A percentile compares a stretch with the other conserved stretches of the same genome.
These are phyloP conservation scores for Microctenopoma lineatum DNA, from an alignment of 2,797 vertebrate genomes.

Conservation along the genomic window DNA sequence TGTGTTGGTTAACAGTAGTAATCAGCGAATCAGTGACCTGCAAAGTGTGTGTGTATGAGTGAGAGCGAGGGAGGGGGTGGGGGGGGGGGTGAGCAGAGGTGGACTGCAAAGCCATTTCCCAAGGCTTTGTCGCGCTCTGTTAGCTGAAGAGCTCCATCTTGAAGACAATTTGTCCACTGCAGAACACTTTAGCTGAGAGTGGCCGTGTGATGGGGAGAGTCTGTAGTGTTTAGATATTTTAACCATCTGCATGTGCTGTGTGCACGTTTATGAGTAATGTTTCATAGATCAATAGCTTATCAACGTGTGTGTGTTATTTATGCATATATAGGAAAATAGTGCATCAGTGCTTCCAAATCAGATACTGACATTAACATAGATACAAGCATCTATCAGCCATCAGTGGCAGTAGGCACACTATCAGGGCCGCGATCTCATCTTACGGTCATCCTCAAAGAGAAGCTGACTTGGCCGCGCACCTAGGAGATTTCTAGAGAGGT, in stretches of 20 bases:
- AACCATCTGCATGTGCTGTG: background rate
- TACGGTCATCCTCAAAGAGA: slow-evolving; percentile 37
- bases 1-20: slow-evolving; percentile 46
- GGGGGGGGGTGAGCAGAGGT: slow-evolving; percentile 64
- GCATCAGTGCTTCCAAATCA: slow-evolving; percentile 21
- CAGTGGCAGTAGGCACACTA: slow-evolving; percentile 56
- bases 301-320: background rate
- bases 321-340: background rate
- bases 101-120: slow-evolving; percentile 77
- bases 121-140: slow-evolving; percentile 75
- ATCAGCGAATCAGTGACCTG: slow-evolving; percentile 28
- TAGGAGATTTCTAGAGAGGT: slow-evolving; percentile 44
- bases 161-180: slow-evolving; percentile 71
- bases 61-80: slow-evolving; percentile 11
- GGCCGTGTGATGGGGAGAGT: slow-evolving; percentile 40
- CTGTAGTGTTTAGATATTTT: slow-evolving; percentile 11
- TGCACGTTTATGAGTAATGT: background rate
- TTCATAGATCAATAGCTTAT: background rate
- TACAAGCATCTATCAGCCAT: slow-evolving; percentile 36
- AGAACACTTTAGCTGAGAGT: slow-evolving; percentile 57
- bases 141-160: slow-evolving; percentile 70
- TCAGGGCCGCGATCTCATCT: slow-evolving; percentile 37
- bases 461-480: slow-evolving; percentile 43
- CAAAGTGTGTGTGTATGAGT: slow-evolving; percentile 8
- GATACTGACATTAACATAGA: slow-evolving; percentile 26